phyloP scores from a whole-genome alignment of 2,888 invertebrate species.

The Nemotelus nigrinus region DNA sequence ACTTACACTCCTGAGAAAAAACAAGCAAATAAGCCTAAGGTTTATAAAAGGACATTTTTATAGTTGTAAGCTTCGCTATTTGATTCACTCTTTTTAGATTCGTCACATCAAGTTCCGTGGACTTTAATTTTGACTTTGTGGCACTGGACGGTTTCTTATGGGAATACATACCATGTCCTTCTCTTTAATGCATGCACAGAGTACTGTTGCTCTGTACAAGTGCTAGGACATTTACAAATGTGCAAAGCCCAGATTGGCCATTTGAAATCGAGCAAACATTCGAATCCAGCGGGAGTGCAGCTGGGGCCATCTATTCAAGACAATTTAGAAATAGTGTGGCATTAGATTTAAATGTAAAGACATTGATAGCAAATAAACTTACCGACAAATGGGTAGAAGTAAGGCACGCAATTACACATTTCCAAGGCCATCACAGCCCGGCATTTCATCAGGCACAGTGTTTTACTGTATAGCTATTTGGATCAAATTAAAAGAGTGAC shows the following conservation, averaged over 20 bases:
- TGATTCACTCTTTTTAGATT: no score
- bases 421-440: conserved; percentile 66
- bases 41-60: no score
- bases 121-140: no score
- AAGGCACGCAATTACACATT: conserved; percentile 69
- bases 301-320: conserved; percentile 46
- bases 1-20: conserved; percentile 44
- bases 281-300: conserved; percentile 46
- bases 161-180: conserved; percentile 32
- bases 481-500: conserved; percentile 1
- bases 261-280: conserved; percentile 48
- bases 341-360: neutral
- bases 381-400: conserved; percentile 66
- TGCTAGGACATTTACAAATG: conserved; percentile 48
- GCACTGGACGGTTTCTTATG: neutral
- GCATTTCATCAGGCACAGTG: conserved; percentile 63
- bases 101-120: no score
- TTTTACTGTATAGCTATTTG: conserved; percentile 60
- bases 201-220: conserved; percentile 45
- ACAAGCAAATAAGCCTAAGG: no score
- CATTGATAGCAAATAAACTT: conserved; percentile 24
- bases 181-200: conserved; percentile 38
- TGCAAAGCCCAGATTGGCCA: conserved; percentile 48
- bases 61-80: no score
- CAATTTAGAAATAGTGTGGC: neutral